Conservation (phyloP, 2,113 vertebrate species). For the Lophochroa leadbeateri region DNA sequence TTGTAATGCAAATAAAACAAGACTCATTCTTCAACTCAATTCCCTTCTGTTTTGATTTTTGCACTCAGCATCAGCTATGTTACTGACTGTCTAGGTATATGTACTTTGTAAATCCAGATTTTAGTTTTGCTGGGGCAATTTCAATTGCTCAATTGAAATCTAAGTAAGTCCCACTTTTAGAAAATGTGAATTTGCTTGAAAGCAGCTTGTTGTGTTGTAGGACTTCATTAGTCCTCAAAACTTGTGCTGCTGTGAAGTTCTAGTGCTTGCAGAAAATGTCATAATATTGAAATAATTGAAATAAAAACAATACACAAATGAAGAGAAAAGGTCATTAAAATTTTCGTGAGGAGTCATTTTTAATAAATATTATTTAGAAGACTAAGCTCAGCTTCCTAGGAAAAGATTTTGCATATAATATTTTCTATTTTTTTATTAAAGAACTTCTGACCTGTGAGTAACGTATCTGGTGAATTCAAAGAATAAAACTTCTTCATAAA, state of each 20-base stretch:
- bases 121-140: background rate
- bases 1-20: background rate
- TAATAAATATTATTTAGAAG: background rate
- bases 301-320: background rate
- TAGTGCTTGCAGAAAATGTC: background rate
- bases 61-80: background rate
- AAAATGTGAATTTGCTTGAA: background rate
- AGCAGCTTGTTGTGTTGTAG: fast-evolving
- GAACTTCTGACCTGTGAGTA: background rate
- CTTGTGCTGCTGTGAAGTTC: background rate
- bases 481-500: background rate
- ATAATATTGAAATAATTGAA: background rate
- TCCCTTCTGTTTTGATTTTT: background rate
- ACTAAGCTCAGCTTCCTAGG: background rate
- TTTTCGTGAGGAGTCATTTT: background rate
- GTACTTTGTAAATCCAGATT: background rate
- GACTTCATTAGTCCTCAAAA: background rate
- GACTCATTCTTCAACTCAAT: background rate
- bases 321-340: background rate
- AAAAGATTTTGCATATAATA: background rate
- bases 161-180: background rate
- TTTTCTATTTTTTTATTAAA: background rate
- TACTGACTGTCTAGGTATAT: background rate
- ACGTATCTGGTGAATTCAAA: background rate
- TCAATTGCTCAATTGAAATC: background rate